Evolutionary conservation across 2,797 vertebrate species (phyloP), one percentile per base, ranked within the genome.

Genomic region (Microctenopoma stevenorrisi): DNA sequence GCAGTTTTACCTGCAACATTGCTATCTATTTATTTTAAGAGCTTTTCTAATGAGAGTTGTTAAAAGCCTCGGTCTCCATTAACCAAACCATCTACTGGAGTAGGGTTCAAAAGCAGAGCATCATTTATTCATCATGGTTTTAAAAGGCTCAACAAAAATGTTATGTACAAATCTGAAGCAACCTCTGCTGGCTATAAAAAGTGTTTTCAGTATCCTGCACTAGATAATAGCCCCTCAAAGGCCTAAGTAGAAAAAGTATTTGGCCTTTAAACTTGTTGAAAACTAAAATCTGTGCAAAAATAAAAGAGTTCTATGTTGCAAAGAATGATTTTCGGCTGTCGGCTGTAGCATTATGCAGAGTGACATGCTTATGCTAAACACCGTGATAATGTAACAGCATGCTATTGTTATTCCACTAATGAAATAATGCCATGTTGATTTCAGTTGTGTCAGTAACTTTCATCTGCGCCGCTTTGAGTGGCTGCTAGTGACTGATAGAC

Each of bases 41-140:
- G 76, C 38, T 63, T 68, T 77, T 72, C 68, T 88, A 90, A 91
- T 88, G 74, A 91, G 77, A 56, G 67, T 58, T 82, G 73, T 86
- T 82, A 79, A 84, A 85, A 73, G 42, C 42, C 72, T 76, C 47
- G 13, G 61, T 78, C 53, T 86, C 83, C 81, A 85, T 90, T 87
- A 86, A 88, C 68, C 53, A 40, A 81, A 75, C 67, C 67, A 58
- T 85, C 63, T 52, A 65, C 77, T 81, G 67, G 44, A 73, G 73
- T 65, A 68, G 76, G 74, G 68, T 83, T 81, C 76, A 90, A 86
- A 88, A 84, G 81, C 82, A 52, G 49, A 44, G 74, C 76, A 90
- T 91, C 61, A 90, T 89, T 91, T 91, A 92, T 91, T 92, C 58
- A 91, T 86, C 5, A 2, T 6, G 63, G 67, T 73, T 90, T 85